phyloP scores from a whole-genome alignment of 2,888 invertebrate species.

The Danaus chrysippus region DNA sequence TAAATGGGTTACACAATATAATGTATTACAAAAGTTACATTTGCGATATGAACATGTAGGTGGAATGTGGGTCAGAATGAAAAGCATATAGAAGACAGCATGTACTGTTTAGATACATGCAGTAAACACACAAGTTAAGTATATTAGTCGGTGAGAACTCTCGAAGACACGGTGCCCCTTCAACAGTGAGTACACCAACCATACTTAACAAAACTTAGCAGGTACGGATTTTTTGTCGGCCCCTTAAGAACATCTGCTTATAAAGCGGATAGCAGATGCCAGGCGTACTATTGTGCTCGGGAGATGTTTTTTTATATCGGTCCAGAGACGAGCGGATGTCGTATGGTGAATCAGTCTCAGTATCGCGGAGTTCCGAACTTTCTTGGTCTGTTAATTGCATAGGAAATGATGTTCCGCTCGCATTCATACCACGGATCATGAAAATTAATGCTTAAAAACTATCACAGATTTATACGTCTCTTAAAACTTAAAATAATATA shows the following conservation, averaged over 20 bases:
- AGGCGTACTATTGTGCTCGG: conserved; percentile 51
- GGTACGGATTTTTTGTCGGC: conserved; percentile 62
- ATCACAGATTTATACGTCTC: too few relatives aligned
- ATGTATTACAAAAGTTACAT: too few relatives aligned
- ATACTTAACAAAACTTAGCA: conserved; percentile 45
- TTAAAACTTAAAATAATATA: too few relatives aligned
- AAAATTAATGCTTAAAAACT: too few relatives aligned
- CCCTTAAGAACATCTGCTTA: conserved; percentile 58
- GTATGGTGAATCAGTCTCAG: conserved; percentile 54
- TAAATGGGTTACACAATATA: too few relatives aligned
- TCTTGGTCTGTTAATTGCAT: conserved; percentile 41
- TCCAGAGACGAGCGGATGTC: conserved; percentile 35
- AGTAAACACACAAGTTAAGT: too few relatives aligned
- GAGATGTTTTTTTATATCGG: conserved; percentile 45
- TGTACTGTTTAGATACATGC: too few relatives aligned
- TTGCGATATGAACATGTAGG: too few relatives aligned
- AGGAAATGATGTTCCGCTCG: conserved; percentile 32
- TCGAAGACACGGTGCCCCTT: conserved; percentile 24
- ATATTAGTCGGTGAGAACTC: too few relatives aligned
- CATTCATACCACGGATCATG: not conserved
- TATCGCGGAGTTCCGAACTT: conserved; percentile 53
- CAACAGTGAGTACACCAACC: conserved; percentile 51
- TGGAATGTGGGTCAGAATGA: too few relatives aligned
- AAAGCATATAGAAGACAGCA: too few relatives aligned
- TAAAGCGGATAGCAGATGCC: conserved; percentile 65